A percentile compares a stretch with the other conserved stretches of the same genome.
phyloP scores from a whole-genome alignment of 2,113 vertebrate genomes.

The Aegotheles bennettii region DNA sequence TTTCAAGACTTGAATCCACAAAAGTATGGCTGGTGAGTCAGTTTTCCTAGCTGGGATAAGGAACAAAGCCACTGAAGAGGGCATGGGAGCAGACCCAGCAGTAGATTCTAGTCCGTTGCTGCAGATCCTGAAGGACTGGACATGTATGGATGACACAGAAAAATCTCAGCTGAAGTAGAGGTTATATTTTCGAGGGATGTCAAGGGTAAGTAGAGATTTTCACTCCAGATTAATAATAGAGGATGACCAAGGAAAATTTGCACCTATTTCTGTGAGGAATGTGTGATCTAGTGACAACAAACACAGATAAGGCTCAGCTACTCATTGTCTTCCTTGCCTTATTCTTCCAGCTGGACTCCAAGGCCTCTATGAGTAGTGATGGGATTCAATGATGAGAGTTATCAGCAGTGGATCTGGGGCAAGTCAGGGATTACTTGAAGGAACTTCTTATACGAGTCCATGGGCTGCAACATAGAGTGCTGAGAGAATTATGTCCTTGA shows the following conservation, averaged over 20 bases:
- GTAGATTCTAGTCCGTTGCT: not conserved
- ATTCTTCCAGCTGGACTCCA: not conserved
- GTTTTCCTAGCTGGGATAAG: not conserved
- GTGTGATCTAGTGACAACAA: not conserved
- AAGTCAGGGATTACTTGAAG: not conserved
- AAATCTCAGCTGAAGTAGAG: not conserved
- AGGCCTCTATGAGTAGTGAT: accelerated
- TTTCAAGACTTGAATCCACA: not conserved
- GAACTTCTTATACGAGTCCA: not conserved
- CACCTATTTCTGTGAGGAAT: not conserved
- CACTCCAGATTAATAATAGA: not conserved
- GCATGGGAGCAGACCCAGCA: not conserved
- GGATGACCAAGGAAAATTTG: not conserved
- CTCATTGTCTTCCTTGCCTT: not conserved
- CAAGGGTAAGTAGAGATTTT: not conserved
- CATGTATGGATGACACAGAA: not conserved
- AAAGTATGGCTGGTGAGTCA: not conserved
- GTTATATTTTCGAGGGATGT: not conserved
- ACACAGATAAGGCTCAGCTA: not conserved
- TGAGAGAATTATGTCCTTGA: accelerated
- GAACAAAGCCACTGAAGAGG: not conserved
- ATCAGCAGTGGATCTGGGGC: not conserved
- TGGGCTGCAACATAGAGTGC: not conserved
- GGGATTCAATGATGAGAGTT: not conserved
- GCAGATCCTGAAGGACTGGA: not conserved